These are phyloP conservation scores for Cerastis leucographa DNA, from an alignment of 2,888 invertebrate species.

Conservation along the genomic window DNA sequence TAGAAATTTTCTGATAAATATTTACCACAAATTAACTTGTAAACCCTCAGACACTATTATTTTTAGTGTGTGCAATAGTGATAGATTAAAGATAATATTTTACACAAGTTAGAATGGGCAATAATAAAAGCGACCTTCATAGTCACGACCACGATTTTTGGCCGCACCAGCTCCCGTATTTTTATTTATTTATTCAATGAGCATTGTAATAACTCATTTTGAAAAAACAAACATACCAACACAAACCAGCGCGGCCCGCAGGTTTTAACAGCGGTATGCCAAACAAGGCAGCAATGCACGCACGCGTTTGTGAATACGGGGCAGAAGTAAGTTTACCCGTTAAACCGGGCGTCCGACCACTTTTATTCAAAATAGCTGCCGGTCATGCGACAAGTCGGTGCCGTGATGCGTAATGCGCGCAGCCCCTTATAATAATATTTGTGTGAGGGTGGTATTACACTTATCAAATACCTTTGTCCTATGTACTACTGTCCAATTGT, in stretches of 20 bases:
- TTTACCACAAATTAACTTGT: background rate
- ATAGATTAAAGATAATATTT: background rate
- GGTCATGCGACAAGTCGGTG: background rate
- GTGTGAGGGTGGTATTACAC: too few species aligned
- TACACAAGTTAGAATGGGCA: background rate
- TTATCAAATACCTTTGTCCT: too few species aligned
- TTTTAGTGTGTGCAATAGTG: background rate
- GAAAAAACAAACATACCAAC: too few species aligned
- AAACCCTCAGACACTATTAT: conserved; percentile 1
- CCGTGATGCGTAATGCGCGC: background rate
- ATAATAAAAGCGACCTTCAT: background rate
- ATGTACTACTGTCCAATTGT: too few species aligned
- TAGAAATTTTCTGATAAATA: conserved; percentile 1
- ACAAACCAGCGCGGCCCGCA: too few species aligned
- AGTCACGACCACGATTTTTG: background rate
- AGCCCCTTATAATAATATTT: too few species aligned
- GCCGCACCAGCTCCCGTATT: too few species aligned
- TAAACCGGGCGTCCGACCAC: background rate
- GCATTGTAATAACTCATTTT: too few species aligned
- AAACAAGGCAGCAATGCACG: too few species aligned
- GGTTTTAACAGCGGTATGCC: too few species aligned
- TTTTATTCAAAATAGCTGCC: background rate
- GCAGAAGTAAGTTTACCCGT: background rate
- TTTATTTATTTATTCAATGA: too few species aligned
- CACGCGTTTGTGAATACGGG: background rate